A percentile compares a stretch with the other conserved stretches of the same genome.
These are phyloP conservation scores for Aplodontia rufa DNA, from an alignment of 2,113 vertebrate species.

Conservation along the genomic window DNA sequence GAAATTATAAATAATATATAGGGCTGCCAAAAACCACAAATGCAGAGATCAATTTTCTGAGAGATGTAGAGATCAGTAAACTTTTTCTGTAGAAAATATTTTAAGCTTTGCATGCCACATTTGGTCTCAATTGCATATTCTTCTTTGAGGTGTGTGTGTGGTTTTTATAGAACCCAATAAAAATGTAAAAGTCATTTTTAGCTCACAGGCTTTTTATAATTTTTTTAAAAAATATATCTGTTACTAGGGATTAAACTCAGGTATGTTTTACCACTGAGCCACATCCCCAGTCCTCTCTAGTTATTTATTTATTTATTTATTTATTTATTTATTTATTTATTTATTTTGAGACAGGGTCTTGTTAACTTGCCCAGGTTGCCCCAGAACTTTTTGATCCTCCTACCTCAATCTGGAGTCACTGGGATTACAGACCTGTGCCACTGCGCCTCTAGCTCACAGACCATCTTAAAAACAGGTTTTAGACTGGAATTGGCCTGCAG, in stretches of 20 bases:
- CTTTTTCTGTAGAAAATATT: neutral
- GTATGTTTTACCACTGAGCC: no score
- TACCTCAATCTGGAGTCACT: no score
- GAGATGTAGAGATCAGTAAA: neutral
- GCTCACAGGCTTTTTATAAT: neutral
- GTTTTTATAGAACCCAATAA: neutral
- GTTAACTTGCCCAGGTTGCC: no score
- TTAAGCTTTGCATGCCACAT: neutral
- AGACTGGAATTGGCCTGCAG: neutral
- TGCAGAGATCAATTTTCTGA: neutral
- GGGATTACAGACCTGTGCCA: no score
- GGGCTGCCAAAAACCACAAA: neutral
- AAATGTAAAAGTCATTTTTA: neutral
- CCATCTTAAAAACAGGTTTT: neutral
- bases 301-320: no score
- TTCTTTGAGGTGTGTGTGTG: neutral
- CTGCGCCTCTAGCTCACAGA: neutral
- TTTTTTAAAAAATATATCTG: no score
- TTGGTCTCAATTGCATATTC: neutral
- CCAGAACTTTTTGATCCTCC: no score
- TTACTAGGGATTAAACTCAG: no score
- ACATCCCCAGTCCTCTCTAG: no score
- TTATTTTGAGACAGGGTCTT: no score
- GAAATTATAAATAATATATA: slow-evolving; percentile 61
- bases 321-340: no score